These are phyloP conservation scores for Cuculus canorus DNA, from an alignment of 2,797 vertebrate species.

Conservation along the genomic window DNA sequence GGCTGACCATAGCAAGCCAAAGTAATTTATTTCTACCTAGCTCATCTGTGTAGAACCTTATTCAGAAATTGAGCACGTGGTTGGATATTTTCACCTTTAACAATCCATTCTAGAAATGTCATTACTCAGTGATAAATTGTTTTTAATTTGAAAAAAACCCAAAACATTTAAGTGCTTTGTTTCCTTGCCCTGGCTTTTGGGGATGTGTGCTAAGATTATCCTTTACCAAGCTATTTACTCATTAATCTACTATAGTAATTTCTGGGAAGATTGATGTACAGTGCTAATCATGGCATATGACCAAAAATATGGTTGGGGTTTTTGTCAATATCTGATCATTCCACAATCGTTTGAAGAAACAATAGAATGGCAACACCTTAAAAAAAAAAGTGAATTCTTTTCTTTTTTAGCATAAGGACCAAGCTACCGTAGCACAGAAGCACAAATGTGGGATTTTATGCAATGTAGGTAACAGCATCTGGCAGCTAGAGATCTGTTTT, in stretches of 20 bases:
- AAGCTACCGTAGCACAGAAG: constrained; percentile 26
- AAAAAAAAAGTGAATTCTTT: not conserved
- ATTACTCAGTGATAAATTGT: not conserved
- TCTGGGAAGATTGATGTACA: not conserved
- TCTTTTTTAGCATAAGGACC: constrained; percentile 17
- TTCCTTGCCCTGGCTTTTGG: not conserved
- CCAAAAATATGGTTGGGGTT: accelerated
- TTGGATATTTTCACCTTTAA: not conserved
- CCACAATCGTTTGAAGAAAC: not conserved
- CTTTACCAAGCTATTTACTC: not conserved
- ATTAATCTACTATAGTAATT: not conserved
- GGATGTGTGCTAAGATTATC: not conserved
- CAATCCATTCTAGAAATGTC: not conserved
- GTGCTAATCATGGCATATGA: not conserved
- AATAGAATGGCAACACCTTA: not conserved
- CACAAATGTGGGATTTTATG: constrained; percentile 48
- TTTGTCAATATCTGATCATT: not conserved
- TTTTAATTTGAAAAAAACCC: not conserved
- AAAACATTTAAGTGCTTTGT: not conserved
- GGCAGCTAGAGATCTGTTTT: constrained; percentile 1
- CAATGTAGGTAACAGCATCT: not conserved
- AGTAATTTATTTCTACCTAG: not conserved
- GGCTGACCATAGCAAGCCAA: not conserved
- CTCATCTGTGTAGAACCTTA: not conserved
- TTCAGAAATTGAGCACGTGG: not conserved